Percentiles rank a stretch among this genome's conserved stretches.
Evolutionary conservation across 2,113 vertebrate genomes (phyloP).

Genomic region (Syrmaticus mikado): DNA sequence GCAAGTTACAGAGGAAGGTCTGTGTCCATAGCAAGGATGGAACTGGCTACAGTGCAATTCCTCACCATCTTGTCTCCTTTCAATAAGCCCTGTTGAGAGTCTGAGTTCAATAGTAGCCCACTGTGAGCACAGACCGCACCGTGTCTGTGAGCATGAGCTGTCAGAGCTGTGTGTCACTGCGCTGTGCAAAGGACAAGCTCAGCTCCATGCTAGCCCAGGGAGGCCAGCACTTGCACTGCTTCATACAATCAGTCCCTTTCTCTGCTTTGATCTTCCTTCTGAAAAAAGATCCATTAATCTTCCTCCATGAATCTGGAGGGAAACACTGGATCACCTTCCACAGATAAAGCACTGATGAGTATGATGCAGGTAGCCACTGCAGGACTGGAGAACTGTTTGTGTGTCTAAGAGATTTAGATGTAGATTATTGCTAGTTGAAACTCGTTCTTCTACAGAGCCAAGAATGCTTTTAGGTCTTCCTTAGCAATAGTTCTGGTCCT

Average conservation of each 20-base stretch:
- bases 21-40: background rate
- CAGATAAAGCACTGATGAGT: background rate
- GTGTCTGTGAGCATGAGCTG: background rate
- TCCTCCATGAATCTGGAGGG: background rate
- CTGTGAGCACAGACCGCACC: background rate
- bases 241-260: background rate
- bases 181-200: accelerated
- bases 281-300: background rate
- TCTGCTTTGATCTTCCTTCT: background rate
- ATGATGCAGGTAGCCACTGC: background rate
- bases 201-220: background rate
- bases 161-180: accelerated
- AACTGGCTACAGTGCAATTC: background rate
- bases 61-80: background rate
- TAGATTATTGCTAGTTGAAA: background rate
- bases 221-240: background rate
- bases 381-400: background rate
- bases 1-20: background rate
- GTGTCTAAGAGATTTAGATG: background rate
- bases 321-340: background rate
- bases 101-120: background rate
- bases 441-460: background rate
- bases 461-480: constrained; percentile 27
- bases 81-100: background rate
- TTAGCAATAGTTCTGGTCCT: background rate